phyloP scores from a whole-genome alignment of 1,140 invertebrate species.

The Trichonephila clavipes region DNA sequence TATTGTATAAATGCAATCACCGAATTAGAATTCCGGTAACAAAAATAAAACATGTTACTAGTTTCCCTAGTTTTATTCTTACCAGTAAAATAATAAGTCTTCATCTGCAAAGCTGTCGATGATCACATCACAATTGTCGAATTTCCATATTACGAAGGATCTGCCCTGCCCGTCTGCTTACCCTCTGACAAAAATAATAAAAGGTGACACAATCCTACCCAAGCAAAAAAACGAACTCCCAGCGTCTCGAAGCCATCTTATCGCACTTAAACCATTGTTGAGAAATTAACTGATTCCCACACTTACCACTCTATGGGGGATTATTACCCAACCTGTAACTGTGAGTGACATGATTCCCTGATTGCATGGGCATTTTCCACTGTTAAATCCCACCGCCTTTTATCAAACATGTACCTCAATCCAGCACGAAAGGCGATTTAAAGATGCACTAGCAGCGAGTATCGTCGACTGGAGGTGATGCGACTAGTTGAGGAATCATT shows the following conservation, averaged over 20 bases:
- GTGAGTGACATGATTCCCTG: not conserved
- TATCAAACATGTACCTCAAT: not conserved
- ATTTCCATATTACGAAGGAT: too few species aligned
- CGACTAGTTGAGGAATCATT: not conserved
- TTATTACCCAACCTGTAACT: not conserved
- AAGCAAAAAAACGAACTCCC: not conserved
- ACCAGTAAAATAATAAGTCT: too few species aligned
- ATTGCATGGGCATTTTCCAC: not conserved
- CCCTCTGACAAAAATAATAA: too few species aligned
- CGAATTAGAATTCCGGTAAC: too few species aligned
- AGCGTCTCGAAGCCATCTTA: not conserved
- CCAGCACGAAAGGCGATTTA: not conserved
- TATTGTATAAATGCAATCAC: too few species aligned
- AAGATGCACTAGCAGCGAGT: too few species aligned
- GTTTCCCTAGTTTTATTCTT: too few species aligned
- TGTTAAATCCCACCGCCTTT: not conserved
- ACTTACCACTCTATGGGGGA: not conserved
- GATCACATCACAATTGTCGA: too few species aligned
- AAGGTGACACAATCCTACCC: not conserved
- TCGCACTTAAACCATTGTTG: constrained; percentile 8
- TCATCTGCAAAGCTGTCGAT: too few species aligned
- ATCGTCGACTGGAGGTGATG: not conserved
- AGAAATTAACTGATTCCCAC: constrained; percentile 12
- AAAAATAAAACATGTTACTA: too few species aligned
- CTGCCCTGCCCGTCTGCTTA: too few species aligned